Conservation (phyloP, 1,140 invertebrate species). For the Temnothorax curvispinosus region DNA sequence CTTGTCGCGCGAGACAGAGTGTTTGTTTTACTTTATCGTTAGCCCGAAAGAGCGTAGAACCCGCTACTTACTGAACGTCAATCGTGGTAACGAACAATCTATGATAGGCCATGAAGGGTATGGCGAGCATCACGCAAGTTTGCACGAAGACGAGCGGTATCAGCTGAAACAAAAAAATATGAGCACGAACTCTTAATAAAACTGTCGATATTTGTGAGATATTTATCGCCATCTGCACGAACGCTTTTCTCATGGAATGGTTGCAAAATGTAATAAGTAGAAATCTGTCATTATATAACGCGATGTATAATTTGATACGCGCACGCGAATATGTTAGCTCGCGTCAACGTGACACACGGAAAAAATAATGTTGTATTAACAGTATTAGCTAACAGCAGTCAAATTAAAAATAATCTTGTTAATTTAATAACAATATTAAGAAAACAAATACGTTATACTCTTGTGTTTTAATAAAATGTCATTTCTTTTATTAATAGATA, state of each 20-base stretch:
- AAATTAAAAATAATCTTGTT: neutral
- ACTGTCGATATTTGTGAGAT: slow-evolving; percentile 14
- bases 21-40: neutral
- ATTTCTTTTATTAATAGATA: neutral
- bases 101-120: slow-evolving; percentile 70
- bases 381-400: neutral
- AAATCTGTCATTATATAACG: slow-evolving; percentile 3
- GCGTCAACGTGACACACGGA: neutral
- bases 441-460: neutral
- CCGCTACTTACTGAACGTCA: slow-evolving; percentile 81
- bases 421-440: neutral
- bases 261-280: neutral
- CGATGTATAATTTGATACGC: neutral
- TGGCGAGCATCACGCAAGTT: slow-evolving; percentile 32
- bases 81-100: slow-evolving; percentile 77
- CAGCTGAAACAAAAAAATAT: slow-evolving; percentile 76
- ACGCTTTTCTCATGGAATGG: neutral
- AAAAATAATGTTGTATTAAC: neutral
- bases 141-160: slow-evolving; percentile 77
- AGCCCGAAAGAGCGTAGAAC: neutral
- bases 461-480: neutral
- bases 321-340: neutral
- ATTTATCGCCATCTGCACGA: slow-evolving; percentile 16
- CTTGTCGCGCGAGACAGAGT: neutral
- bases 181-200: slow-evolving; percentile 6